Conservation (phyloP, 1,140 invertebrate species). For the Pseudomyrmex gracilis region DNA sequence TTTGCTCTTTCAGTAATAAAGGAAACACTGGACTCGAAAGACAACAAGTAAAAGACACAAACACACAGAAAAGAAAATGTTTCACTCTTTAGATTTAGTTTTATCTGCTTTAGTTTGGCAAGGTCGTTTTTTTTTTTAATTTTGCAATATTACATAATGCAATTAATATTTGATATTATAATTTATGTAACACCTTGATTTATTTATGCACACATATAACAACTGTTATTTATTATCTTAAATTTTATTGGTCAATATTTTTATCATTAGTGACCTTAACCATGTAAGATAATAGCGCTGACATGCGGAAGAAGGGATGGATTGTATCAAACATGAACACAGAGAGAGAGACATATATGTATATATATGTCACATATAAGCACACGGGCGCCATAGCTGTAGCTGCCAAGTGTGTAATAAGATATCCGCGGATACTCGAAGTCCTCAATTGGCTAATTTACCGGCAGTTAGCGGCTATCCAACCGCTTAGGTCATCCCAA, state of each 20-base stretch:
- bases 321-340: slow-evolving; percentile 68
- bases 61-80: neutral
- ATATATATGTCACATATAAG: slow-evolving; percentile 64
- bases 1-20: neutral
- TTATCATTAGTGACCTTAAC: slow-evolving; percentile 19
- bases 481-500: slow-evolving; percentile 85
- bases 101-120: too few species aligned
- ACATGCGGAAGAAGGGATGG: slow-evolving; percentile 74
- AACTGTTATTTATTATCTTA: neutral
- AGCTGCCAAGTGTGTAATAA: slow-evolving; percentile 85
- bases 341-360: neutral
- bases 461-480: slow-evolving; percentile 85
- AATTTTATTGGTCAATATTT: slow-evolving; percentile 16
- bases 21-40: neutral
- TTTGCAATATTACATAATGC: neutral
- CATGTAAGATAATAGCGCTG: slow-evolving; percentile 26
- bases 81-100: neutral
- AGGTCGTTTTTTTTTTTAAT: neutral
- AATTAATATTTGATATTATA: neutral
- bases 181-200: neutral
- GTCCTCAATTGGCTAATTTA: slow-evolving; percentile 86
- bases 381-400: slow-evolving; percentile 81
- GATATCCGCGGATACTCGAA: slow-evolving; percentile 86
- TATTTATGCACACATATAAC: neutral
- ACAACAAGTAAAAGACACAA: neutral